Evolutionary conservation across 2,888 invertebrate genomes (phyloP), one percentile per base, ranked within the genome.

Genomic region (Crematogaster levior): DNA sequence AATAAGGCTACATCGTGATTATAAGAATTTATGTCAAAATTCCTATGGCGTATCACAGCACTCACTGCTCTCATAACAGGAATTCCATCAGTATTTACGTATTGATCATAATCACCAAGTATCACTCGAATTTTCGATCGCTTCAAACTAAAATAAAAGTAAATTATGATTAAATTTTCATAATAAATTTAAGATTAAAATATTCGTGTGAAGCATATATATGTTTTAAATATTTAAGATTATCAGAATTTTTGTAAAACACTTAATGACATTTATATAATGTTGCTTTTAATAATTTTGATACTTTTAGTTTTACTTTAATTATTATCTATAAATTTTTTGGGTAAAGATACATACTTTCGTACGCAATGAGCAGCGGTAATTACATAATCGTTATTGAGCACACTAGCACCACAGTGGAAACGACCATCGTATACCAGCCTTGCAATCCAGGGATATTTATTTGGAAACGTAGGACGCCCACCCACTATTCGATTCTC

Each of bases 401-500:
- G 95, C 40, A 98, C 95, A 3, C 98, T 97, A 30, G 97, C 98
- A 0, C 98, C 98, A 92, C 98, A 98, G 93, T 98, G 98, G 95
- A 98, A 98, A 94, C 97, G 97, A 0, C 98, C 98, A 92, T 98
- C 97, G 94, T 98, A 98, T 18, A 98, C 97, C 79, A 98, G 95
- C 61, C 98, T 95, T 3, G 97, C 98, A 94, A 98, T 96, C 98
- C 98, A 98, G 10, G 98, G 98, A 94, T 97, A 98, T 89, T 97
- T 96, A 95, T 98, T 97, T 46, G 97, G 96, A 73, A 97, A 97
- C 0, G 98, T 97, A 30, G 98, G 97, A 91, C 96, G 95, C 18
- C 98, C 98, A 72, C 98, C 98, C 79, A 98, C 97, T 87, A 98
- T 98, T 89, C 98, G 95, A 93, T 97, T 97, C 95, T 98, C 98